phyloP scores from a whole-genome alignment of 2,113 vertebrate genomes.

The Gobio gobio region DNA sequence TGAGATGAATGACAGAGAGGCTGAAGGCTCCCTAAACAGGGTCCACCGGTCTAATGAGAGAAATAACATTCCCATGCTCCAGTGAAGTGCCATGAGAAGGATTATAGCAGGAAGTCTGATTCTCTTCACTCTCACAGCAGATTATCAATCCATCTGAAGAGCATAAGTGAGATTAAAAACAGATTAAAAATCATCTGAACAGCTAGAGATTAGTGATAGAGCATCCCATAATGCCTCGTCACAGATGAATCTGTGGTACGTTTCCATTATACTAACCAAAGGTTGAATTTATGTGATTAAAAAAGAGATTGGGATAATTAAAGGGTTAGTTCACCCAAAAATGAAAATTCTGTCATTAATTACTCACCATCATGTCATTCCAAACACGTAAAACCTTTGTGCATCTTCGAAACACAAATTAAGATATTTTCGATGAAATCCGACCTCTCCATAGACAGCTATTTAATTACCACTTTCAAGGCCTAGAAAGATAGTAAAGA shows the following conservation, averaged over 20 bases:
- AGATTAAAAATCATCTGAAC: slow-evolving; percentile 8
- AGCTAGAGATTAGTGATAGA: not conserved
- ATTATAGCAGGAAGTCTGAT: slow-evolving; percentile 18
- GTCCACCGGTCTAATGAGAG: not conserved
- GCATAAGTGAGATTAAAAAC: slow-evolving; percentile 1
- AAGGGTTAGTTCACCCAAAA: no score
- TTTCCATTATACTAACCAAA: not conserved
- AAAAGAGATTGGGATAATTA: not conserved
- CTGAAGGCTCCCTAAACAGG: not conserved
- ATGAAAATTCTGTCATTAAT: no score
- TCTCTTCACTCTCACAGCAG: not conserved
- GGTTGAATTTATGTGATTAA: not conserved
- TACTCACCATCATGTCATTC: no score
- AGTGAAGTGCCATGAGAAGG: not conserved
- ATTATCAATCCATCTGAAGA: slow-evolving; percentile 6
- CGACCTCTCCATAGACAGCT: no score
- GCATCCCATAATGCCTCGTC: slow-evolving; percentile 4
- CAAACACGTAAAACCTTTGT: no score
- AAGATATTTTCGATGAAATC: no score
- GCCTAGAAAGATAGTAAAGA: no score
- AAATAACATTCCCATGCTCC: slow-evolving; percentile 3
- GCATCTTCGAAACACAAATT: no score
- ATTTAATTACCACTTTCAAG: no score
- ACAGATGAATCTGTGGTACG: not conserved
- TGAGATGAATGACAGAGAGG: not conserved